A percentile compares a stretch with the other conserved stretches of the same genome.
These are phyloP conservation scores for Chironomus tentans DNA, from an alignment of 2,888 invertebrate species.

Conservation along the genomic window DNA sequence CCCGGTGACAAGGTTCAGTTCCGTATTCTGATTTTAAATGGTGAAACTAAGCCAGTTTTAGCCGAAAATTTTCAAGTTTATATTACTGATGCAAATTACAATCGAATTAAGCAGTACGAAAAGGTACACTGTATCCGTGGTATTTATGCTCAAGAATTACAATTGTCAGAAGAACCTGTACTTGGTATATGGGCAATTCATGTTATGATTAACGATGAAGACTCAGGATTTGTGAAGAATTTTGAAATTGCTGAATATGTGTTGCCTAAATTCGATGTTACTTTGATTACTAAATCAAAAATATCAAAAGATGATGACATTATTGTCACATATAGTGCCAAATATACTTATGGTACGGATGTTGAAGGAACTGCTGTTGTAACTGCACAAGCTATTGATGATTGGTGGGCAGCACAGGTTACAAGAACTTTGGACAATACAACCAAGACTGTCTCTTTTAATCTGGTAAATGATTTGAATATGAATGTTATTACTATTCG, in stretches of 20 bases:
- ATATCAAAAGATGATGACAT: constrained; percentile 72
- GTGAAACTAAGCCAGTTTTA: no score
- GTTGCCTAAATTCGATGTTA: constrained; percentile 86
- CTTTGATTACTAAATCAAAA: constrained; percentile 67
- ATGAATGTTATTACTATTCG: constrained; percentile 76
- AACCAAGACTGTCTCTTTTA: constrained; percentile 57
- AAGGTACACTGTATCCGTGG: constrained; percentile 41
- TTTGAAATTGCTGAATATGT: constrained; percentile 81
- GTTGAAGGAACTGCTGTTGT: constrained; percentile 79
- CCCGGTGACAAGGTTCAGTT: no score
- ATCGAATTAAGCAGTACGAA: no score
- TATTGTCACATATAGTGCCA: constrained; percentile 68
- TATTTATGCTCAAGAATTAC: constrained; percentile 64
- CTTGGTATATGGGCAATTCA: constrained; percentile 82
- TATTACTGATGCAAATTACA: no score
- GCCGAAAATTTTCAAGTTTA: no score
- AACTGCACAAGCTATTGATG: constrained; percentile 70
- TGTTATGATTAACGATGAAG: constrained; percentile 44
- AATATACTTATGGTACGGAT: constrained; percentile 75
- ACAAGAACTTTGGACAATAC: constrained; percentile 57
- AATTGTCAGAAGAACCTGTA: constrained; percentile 71
- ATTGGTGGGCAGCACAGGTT: constrained; percentile 71
- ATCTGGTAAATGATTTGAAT: constrained; percentile 63
- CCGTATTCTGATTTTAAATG: no score
- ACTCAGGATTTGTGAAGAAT: constrained; percentile 29